phyloP scores from a whole-genome alignment of 1,140 invertebrate species.

The Drosophila carrolli region DNA sequence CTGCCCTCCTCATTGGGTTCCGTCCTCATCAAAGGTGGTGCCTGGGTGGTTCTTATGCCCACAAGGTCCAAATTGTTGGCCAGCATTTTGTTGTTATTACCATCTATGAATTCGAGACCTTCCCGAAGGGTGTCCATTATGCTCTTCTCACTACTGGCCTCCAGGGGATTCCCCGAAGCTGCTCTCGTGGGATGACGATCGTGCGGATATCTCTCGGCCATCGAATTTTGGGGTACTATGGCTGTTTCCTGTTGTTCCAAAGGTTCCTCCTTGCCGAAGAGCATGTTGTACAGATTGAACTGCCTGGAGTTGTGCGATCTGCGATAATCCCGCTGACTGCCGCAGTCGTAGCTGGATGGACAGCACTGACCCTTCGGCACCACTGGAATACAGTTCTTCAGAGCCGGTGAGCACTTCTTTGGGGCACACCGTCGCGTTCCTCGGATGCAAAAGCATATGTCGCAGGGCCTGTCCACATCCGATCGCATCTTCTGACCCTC shows the following conservation, averaged over 20 bases:
- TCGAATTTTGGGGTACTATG: slow-evolving; percentile 37
- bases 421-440: slow-evolving; percentile 90
- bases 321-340: slow-evolving; percentile 85
- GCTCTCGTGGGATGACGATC: slow-evolving; percentile 68
- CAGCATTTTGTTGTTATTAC: slow-evolving; percentile 78
- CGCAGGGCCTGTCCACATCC: slow-evolving; percentile 87
- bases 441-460: slow-evolving; percentile 93
- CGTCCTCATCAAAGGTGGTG: slow-evolving; percentile 5
- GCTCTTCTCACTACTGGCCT: slow-evolving; percentile 73
- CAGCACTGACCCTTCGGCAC: slow-evolving; percentile 92
- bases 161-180: slow-evolving; percentile 27
- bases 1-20: slow-evolving; percentile 8
- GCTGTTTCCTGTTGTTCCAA: slow-evolving; percentile 37
- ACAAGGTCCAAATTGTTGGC: slow-evolving; percentile 67
- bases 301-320: slow-evolving; percentile 69
- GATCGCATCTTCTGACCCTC: slow-evolving; percentile 91
- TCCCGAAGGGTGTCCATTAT: slow-evolving; percentile 78
- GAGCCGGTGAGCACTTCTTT: slow-evolving; percentile 89
- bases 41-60: slow-evolving; percentile 19
- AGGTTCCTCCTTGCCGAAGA: slow-evolving; percentile 79
- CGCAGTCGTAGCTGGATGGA: slow-evolving; percentile 92
- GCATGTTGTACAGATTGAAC: slow-evolving; percentile 80
- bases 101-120: slow-evolving; percentile 81
- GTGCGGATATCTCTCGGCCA: slow-evolving; percentile 70
- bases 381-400: slow-evolving; percentile 91